Base-by-base conservation (phyloP, 1,140 invertebrate species). In the Stegodyphus mimosarum region DNA sequence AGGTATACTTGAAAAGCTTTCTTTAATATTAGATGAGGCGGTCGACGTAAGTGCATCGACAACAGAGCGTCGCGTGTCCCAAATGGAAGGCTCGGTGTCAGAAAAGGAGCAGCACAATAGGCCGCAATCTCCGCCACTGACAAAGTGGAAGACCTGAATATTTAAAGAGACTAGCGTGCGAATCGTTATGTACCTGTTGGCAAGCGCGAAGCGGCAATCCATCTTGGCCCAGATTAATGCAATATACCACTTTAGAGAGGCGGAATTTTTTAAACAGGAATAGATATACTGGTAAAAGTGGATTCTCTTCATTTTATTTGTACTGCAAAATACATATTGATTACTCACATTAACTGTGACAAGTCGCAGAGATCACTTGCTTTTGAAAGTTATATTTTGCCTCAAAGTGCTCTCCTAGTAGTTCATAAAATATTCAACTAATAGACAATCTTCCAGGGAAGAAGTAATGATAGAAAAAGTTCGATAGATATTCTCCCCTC, bases 111-210 rank as follows among this genome's bases (percentile, higher is more conserved):
- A 60, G 52, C 69, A 80, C 78, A 80, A 80, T 80, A 63, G 78
- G 52, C 78, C 78, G 78, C 78, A 80, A 80, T 80, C 78, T 80
- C 69, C 78, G 78, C 78, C 78, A 72, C 78, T 80, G 78, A 80
- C 78, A 80, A 71, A 80, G 78, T 80, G 52, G 78, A 15, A 52
- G 50, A 18, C 6, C 69, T 80, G 78, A 80, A 80, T 80, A 80
- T 80, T 80, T 80, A 80, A 80, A 13, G 67, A 71, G 67, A 71
- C 78, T 49, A 67, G 49, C 64, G 33, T 53, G 18, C 55, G 55
- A 76, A 76, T 76, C 74, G 48, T 50, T 51, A 64, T 64, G 76
- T 80, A 80, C 78, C 78, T 80, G 78, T 80, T 80, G 78, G 78
- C 78, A 60, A 64, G 33, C n/a, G 7, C n/a, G 69, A n/a, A 71